Conservation (phyloP, 2,888 invertebrate species). For the Eupithecia tripunctaria region DNA sequence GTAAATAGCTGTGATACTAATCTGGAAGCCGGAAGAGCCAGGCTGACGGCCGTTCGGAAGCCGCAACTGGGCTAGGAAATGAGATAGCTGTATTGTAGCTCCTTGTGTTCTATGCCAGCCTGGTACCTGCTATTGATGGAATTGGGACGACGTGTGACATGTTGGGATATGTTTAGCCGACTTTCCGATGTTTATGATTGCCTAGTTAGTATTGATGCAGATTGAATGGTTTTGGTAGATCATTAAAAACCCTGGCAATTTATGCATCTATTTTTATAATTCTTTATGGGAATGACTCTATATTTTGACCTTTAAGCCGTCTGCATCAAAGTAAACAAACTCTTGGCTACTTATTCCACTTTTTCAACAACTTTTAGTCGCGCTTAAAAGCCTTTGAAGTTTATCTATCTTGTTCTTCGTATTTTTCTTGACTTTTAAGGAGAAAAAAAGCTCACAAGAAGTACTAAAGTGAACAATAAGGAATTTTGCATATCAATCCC, state of each 20-base stretch:
- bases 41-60: constrained; percentile 80
- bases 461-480: constrained; percentile 63
- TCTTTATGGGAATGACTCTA: not conserved
- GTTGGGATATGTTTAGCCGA: constrained; percentile 25
- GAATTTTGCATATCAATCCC: constrained; percentile 77
- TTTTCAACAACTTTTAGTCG: not conserved
- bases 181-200: constrained; percentile 26
- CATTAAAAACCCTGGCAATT: not conserved
- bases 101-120: constrained; percentile 60
- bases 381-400: constrained; percentile 26
- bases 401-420: constrained; percentile 35
- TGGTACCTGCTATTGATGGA: constrained; percentile 62
- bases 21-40: constrained; percentile 80
- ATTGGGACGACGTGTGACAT: constrained; percentile 58
- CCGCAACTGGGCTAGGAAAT: constrained; percentile 84
- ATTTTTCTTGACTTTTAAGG: constrained; percentile 19
- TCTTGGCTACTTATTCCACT: not conserved
- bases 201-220: constrained; percentile 51
- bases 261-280: not conserved
- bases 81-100: constrained; percentile 78
- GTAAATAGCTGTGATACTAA: constrained; percentile 82
- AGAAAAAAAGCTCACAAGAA: constrained; percentile 19
- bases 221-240: constrained; percentile 39
- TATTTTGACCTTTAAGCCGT: not conserved
- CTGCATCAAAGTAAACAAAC: not conserved